Base-by-base conservation (phyloP, 2,888 invertebrate genomes). In the Drosophila formosana region DNA sequence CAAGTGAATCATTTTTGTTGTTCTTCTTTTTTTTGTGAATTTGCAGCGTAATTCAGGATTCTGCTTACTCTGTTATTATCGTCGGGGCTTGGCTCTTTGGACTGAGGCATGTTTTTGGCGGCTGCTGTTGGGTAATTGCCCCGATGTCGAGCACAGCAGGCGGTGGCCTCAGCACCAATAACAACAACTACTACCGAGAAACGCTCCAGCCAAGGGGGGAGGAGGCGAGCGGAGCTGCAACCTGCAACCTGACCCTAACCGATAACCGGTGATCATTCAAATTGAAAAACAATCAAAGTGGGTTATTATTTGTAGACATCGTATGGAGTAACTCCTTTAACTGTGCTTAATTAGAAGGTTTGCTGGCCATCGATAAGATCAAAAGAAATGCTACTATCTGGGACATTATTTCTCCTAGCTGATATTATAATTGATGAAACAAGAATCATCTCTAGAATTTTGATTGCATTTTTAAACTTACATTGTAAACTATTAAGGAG, bases 21-120 rank as follows among this genome's bases (percentile, higher is more conserved):
- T 52, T 50, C 34, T 55, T 61, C 66, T 56, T 28, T 60, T 60
- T 65, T 52, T 63, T 53, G 66, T 65, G 55, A 45, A 62, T 72
- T 75, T 77, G 82, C 78, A 78, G 88, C 89, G 88, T 88, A 88
- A 88, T 88, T 88, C 88, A 89, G 88, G 89, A 89, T 88, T 82
- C 88, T 82, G 73, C 66, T 72, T 75, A 75, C 80, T 79, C 82
- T 89, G 89, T 89, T 88, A 88, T 88, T 88, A 88, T 86, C 78
- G 81, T 78, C 85, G 78, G 78, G 47, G n/a, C 50, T 66, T 71
- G 51, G 71, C 30, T 53, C 25, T 56, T n/a, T 57, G 37, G 41
- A 39, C 53, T 55, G 64, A 45, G 72, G 65, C 61, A 66, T 66
- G 62, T 56, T 73, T 70, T 79, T 76, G 66, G 67, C 55, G 63